Conservation (phyloP, 2,888 invertebrate genomes). For the Drosophila neotestacea region DNA sequence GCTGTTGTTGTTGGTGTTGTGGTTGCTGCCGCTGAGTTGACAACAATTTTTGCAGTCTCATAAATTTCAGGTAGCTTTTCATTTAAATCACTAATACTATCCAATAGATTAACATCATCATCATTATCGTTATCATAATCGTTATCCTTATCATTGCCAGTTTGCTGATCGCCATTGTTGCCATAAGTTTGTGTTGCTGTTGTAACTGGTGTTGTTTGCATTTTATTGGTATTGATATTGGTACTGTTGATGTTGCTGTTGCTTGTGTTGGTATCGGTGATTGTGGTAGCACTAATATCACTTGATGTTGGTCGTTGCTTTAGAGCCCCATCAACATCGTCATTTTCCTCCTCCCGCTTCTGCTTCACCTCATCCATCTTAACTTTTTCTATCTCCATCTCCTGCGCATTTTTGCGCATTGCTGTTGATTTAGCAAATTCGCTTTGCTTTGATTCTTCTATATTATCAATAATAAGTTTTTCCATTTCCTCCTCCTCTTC, state of each 20-base stretch:
- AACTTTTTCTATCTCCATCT: conserved; percentile 30
- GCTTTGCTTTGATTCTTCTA: conserved; percentile 63
- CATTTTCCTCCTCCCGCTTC: conserved; percentile 34
- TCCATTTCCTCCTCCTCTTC: conserved; percentile 23
- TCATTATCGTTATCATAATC: conserved; percentile 40
- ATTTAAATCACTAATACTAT: conserved; percentile 85
- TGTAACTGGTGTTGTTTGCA: conserved; percentile 68
- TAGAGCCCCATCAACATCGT: conserved; percentile 69
- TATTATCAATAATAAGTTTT: conserved; percentile 70
- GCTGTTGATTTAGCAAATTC: conserved; percentile 69
- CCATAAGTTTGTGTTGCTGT: conserved; percentile 57
- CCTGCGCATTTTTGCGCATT: conserved; percentile 73
- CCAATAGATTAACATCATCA: conserved; percentile 80
- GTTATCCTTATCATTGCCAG: conserved; percentile 54
- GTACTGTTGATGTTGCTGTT: conserved; percentile 33
- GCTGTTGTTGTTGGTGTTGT: conserved; percentile 34
- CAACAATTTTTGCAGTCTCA: conserved; percentile 84
- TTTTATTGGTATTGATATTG: conserved; percentile 42
- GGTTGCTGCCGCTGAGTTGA: conserved; percentile 74
- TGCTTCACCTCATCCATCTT: conserved; percentile 27
- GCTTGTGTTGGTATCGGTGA: conserved; percentile 63
- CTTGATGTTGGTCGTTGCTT: conserved; percentile 68
- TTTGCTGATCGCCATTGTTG: conserved; percentile 52
- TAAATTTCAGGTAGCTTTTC: conserved; percentile 85
- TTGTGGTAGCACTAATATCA: conserved; percentile 80